Percentiles rank a stretch among this genome's conserved stretches.
Evolutionary conservation across 1,140 invertebrate genomes (phyloP).

Genomic region (Hydropsyche tenuis): DNA sequence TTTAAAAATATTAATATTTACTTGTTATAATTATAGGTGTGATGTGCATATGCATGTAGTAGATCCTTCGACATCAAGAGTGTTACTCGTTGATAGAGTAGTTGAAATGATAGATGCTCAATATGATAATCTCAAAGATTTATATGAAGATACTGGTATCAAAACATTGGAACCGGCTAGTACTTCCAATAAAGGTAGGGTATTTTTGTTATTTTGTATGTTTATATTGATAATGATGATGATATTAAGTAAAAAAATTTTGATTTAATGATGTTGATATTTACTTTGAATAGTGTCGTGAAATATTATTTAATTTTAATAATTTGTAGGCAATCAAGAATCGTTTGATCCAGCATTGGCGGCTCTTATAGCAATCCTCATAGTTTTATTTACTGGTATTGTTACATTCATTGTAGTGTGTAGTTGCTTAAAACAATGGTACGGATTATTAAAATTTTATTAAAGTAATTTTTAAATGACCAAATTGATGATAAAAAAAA

Average conservation of each 20-base stretch:
- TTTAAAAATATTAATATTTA: conserved; percentile 30
- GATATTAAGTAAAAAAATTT: too few species aligned
- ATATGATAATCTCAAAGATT: conserved; percentile 80
- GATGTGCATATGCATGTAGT: conserved; percentile 89
- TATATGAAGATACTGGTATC: conserved; percentile 79
- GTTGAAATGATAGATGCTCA: conserved; percentile 85
- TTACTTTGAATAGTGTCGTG: too few species aligned
- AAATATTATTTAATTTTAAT: not conserved
- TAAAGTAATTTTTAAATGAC: too few species aligned
- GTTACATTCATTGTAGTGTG: conserved; percentile 87
- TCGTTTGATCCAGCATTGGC: conserved; percentile 85
- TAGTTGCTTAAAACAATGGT: conserved; percentile 88
- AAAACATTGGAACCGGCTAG: conserved; percentile 77
- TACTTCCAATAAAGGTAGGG: conserved; percentile 61
- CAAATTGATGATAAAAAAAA: not conserved
- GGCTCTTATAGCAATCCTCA: conserved; percentile 82
- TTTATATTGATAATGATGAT: not conserved
- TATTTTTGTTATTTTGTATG: not conserved
- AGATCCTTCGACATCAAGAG: conserved; percentile 74
- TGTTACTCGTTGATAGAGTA: conserved; percentile 79
- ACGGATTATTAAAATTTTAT: conserved; percentile 33
- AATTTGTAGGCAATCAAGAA: conserved; percentile 62
- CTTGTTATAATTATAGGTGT: conserved; percentile 67
- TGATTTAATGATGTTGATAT: too few species aligned
- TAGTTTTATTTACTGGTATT: conserved; percentile 85